Conservation (phyloP, 2,113 vertebrate genomes). For the Notiomystis cincta region DNA sequence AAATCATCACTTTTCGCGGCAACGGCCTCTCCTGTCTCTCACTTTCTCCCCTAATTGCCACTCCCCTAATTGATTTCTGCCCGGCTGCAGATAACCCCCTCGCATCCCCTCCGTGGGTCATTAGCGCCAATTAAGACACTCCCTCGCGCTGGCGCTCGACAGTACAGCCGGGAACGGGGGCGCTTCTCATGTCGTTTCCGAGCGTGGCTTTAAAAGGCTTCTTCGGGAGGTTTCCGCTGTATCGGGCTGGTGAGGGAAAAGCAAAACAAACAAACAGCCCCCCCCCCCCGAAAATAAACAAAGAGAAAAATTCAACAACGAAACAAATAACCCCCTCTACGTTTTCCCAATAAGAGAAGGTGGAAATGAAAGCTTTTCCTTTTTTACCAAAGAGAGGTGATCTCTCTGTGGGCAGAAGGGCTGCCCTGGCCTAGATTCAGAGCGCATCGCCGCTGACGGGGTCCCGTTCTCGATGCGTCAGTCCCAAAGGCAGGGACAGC, state of each 20-base stretch:
- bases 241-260: no score
- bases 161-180: neutral
- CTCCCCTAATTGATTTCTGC: conserved; percentile 14
- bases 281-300: neutral
- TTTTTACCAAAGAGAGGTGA: no score
- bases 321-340: accelerated
- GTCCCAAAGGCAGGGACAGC: neutral
- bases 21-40: neutral
- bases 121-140: conserved; percentile 21
- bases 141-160: neutral
- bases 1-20: neutral
- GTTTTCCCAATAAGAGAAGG: neutral
- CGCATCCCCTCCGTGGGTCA: neutral
- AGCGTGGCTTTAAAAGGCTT: neutral
- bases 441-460: neutral
- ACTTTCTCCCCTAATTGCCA: neutral
- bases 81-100: neutral
- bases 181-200: neutral
- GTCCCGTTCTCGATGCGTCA: neutral
- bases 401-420: neutral
- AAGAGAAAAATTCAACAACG: neutral
- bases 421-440: neutral
- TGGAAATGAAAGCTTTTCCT: neutral
- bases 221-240: neutral
- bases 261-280: neutral